phyloP scores from a whole-genome alignment of 2,888 invertebrate genomes.

The Cephus pulcher region DNA sequence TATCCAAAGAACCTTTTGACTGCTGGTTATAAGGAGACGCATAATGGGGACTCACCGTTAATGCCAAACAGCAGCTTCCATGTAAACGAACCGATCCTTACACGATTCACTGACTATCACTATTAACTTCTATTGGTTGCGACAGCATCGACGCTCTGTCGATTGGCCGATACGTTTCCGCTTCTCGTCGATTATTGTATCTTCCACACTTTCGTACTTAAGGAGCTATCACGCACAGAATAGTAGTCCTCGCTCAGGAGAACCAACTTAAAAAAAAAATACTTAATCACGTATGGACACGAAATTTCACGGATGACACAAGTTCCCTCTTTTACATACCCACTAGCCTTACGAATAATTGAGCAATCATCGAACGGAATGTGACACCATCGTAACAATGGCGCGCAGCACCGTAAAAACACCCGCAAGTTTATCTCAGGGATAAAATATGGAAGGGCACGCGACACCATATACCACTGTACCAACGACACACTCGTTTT shows the following conservation, averaged over 20 bases:
- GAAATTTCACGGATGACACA: neutral
- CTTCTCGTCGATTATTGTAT: neutral
- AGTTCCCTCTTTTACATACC: neutral
- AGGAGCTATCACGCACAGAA: neutral
- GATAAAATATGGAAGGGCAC: neutral
- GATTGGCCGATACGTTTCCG: neutral
- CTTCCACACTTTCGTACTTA: neutral
- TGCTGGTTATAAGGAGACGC: conserved; percentile 26
- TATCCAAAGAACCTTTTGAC: conserved; percentile 11
- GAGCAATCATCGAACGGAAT: conserved; percentile 37
- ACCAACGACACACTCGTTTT: neutral
- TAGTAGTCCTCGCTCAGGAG: neutral
- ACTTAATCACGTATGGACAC: conserved; percentile 1
- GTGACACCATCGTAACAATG: neutral
- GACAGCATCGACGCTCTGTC: neutral
- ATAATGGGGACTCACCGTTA: conserved; percentile 54
- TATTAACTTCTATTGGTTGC: conserved; percentile 31
- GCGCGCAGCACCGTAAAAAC: neutral
- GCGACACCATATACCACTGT: neutral
- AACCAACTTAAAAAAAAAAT: neutral
- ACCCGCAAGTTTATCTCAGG: neutral
- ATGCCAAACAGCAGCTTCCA: conserved; percentile 45
- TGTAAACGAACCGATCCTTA: conserved; percentile 42
- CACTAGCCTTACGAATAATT: conserved; percentile 36
- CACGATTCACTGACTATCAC: conserved; percentile 57